Percentiles rank a stretch among this genome's conserved stretches.
Evolutionary conservation across 2,113 vertebrate species (phyloP).

Genomic region (Nematolebias whitei): DNA sequence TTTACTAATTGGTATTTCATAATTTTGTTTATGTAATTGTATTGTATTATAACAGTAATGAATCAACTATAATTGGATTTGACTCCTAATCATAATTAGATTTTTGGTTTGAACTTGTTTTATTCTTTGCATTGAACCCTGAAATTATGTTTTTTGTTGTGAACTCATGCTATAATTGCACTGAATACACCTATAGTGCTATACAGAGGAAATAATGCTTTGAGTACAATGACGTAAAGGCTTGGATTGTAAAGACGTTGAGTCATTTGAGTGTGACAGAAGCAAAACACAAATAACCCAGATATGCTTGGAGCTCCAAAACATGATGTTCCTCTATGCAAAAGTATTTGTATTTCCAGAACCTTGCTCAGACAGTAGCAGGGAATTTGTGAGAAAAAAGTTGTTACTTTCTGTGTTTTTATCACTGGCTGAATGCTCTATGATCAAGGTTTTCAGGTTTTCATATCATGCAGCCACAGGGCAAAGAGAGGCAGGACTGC

Average conservation of each 20-base stretch:
- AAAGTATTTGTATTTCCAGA: slow-evolving; percentile 10
- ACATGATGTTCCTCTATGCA: slow-evolving; percentile 14
- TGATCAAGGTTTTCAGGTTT: slow-evolving; percentile 2
- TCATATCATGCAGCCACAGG: neutral
- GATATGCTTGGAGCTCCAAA: slow-evolving; percentile 23
- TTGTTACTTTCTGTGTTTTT: neutral
- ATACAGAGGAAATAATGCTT: slow-evolving; percentile 2
- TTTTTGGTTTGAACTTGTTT: neutral
- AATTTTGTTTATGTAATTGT: no score
- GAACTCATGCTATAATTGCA: neutral
- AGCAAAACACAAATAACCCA: slow-evolving; percentile 6
- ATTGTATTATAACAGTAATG: no score
- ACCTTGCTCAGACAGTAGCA: neutral
- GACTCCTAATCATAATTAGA: no score
- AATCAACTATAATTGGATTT: no score
- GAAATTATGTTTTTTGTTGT: no score
- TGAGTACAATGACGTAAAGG: slow-evolving; percentile 21
- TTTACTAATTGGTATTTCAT: no score
- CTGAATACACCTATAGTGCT: neutral
- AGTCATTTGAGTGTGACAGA: slow-evolving; percentile 26
- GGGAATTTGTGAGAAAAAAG: neutral
- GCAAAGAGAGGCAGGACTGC: neutral
- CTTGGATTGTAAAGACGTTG: neutral
- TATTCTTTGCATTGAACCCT: no score
- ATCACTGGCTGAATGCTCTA: neutral